Conservation (phyloP, 2,113 vertebrate species). For the Oryzias woworae region DNA sequence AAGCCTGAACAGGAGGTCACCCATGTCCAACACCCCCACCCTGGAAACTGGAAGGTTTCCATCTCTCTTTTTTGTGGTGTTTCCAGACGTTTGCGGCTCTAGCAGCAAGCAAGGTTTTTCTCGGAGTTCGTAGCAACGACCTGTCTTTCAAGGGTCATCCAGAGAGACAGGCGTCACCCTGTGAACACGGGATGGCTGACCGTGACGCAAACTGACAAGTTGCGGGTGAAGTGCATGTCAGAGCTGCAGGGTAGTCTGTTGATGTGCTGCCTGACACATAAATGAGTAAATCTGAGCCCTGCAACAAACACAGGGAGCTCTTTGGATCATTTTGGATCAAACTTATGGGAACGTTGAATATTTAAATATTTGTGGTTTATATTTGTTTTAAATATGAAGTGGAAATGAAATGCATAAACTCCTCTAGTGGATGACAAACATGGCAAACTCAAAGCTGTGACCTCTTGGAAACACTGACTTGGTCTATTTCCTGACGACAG, state of each 20-base stretch:
- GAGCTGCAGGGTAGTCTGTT: slow-evolving; percentile 23
- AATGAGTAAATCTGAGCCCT: slow-evolving; percentile 36
- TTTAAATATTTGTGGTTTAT: slow-evolving; percentile 47
- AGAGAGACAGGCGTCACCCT: slow-evolving; percentile 20
- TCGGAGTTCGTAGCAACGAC: slow-evolving; percentile 33
- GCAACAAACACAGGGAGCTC: slow-evolving; percentile 27
- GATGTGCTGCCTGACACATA: slow-evolving; percentile 47
- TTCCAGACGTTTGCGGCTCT: slow-evolving; percentile 53
- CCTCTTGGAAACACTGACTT: slow-evolving; percentile 61
- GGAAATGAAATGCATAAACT: slow-evolving; percentile 55
- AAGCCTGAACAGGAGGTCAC: slow-evolving; percentile 33
- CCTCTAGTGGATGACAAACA: slow-evolving; percentile 49
- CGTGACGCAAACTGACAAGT: slow-evolving; percentile 50
- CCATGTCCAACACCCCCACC: slow-evolving; percentile 42
- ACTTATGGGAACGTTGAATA: slow-evolving; percentile 33
- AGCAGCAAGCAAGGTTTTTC: slow-evolving; percentile 44
- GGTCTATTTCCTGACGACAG: slow-evolving; percentile 58
- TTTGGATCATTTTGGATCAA: slow-evolving; percentile 37
- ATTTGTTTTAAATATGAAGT: slow-evolving; percentile 52
- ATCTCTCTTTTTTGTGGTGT: slow-evolving; percentile 65
- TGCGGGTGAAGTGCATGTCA: slow-evolving; percentile 43
- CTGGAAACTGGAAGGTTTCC: slow-evolving; percentile 62
- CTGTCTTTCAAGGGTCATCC: slow-evolving; percentile 25
- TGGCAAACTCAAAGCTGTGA: slow-evolving; percentile 39
- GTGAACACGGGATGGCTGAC: slow-evolving; percentile 43